These are phyloP conservation scores for Anguilla anguilla DNA, from an alignment of 2,797 vertebrate species.

Conservation along the genomic window DNA sequence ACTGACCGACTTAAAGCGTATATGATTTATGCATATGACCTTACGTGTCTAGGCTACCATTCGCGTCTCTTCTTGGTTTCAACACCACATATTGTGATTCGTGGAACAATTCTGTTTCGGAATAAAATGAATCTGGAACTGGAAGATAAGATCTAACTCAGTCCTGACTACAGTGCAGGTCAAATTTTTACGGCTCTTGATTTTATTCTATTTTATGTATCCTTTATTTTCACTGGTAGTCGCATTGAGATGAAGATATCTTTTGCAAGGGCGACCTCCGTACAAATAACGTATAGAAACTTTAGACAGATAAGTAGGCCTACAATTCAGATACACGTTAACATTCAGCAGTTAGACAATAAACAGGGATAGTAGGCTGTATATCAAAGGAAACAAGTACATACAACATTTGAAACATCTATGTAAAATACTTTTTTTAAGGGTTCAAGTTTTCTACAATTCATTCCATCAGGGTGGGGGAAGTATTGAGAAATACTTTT, in stretches of 20 bases:
- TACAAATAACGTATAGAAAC: not conserved
- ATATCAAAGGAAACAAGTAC: too few relatives aligned
- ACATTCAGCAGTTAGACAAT: not conserved
- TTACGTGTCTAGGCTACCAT: not conserved
- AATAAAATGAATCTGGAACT: not conserved
- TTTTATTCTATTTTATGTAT: not conserved
- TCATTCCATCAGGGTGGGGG: too few relatives aligned
- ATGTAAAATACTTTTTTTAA: too few relatives aligned
- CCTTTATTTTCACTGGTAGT: not conserved
- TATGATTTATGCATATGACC: not conserved
- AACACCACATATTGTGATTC: not conserved
- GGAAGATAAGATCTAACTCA: not conserved
- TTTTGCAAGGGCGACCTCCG: not conserved
- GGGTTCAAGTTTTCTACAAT: too few relatives aligned
- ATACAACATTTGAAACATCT: too few relatives aligned
- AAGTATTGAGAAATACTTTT: too few relatives aligned
- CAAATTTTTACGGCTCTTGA: too few relatives aligned
- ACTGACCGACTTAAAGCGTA: not conserved
- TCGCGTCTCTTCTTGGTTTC: not conserved
- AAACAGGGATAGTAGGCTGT: too few relatives aligned
- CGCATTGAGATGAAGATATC: not conserved
- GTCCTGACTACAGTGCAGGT: not conserved
- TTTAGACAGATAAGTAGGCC: not conserved
- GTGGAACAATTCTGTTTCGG: not conserved
- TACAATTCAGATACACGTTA: not conserved